phyloP scores from a whole-genome alignment of 2,113 vertebrate species.

The Esox niger region DNA sequence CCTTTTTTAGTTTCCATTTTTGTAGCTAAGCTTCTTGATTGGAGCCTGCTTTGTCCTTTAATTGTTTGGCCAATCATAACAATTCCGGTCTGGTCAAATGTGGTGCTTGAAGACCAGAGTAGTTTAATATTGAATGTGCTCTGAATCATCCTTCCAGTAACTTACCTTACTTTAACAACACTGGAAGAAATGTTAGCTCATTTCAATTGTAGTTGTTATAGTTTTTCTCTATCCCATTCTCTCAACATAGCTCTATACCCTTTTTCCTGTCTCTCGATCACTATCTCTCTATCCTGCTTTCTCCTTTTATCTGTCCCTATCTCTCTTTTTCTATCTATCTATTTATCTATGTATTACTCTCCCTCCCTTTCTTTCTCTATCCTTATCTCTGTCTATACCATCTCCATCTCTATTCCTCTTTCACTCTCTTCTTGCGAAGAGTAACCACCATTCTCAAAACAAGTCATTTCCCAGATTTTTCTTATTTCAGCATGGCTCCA shows the following conservation, averaged over 20 bases:
- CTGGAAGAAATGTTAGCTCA: too few species aligned
- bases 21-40: neutral
- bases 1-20: neutral
- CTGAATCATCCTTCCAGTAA: neutral
- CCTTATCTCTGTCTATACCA: too few species aligned
- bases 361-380: too few species aligned
- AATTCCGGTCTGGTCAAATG: neutral
- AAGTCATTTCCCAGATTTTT: neutral
- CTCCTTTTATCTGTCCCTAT: too few species aligned
- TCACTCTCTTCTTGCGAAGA: neutral
- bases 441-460: neutral
- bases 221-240: too few species aligned
- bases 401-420: neutral
- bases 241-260: too few species aligned
- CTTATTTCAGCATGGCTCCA: slow-evolving; percentile 1
- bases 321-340: too few species aligned
- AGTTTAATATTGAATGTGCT: neutral
- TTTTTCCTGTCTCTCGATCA: too few species aligned
- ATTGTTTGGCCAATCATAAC: neutral
- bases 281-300: too few species aligned
- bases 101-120: slow-evolving; percentile 1
- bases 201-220: too few species aligned
- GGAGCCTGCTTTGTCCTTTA: neutral
- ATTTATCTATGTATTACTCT: too few species aligned
- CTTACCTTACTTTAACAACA: neutral